Base-by-base conservation (phyloP, 1,140 invertebrate species). In the Cydia fagiglandana region DNA sequence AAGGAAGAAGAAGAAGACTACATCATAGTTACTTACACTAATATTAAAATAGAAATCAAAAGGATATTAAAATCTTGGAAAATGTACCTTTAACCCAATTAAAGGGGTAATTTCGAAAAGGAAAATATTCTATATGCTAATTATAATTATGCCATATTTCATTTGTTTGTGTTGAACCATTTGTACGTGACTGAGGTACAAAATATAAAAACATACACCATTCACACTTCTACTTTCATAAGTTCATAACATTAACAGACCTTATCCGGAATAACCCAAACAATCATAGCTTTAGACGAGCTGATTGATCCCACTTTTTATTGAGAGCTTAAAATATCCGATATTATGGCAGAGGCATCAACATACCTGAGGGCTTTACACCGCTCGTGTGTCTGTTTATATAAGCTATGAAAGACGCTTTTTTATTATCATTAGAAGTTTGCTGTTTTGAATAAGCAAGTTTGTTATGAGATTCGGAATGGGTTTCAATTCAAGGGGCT, bases 241-340 rank as follows among this genome's bases (percentile, higher is more conserved):
- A 24, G 1, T 24, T 47, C 3, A 47, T 53, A 53, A 53, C 13
- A 53, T 53, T 34, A 4, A n/a, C 66, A 38, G 30, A 12, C 6
- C 34, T 15, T 41, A 17, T 38, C n/a, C 66, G 66, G 66, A 38
- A 17, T 10, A 70, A 70, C 9, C 66, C 28, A 70, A 10, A 70
- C 20, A 70, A 70, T 70, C 38, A 70, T 70, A 70, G n/a, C 66
- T 38, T 45, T 38, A 38, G 34, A 38, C 66, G 13, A 70, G 38
- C 30, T 70, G 66, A 70, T 70, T 70, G 66, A 45, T 70, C 66
- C 66, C n/a, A 38, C 38, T 41, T 70, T 70, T 70, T 70, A 70
- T 70, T 70, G 66, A 68, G 64, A 70, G 66, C 66, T 70, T 70
- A 70, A 70, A 70, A 70, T 70, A 70, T 70, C 34, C 66, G n/a